Base-by-base conservation (phyloP, 2,797 vertebrate genomes). In the Remorina albescens region DNA sequence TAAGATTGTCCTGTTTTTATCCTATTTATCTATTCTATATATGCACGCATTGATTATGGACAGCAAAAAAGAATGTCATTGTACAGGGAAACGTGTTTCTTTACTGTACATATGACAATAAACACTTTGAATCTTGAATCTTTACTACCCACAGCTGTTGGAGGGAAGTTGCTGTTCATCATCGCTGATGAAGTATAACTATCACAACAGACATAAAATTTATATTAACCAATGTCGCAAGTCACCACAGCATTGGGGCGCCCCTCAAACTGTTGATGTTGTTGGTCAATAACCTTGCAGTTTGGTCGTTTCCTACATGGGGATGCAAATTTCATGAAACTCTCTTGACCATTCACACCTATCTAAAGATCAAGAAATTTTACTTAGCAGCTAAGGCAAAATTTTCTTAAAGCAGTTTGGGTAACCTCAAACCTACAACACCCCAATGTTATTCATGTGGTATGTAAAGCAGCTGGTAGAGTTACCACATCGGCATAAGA, bases 171-270 rank as follows among this genome's bases (percentile, higher is more conserved):
- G 37, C 21, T 37, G 30, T 49, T 25, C 4, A 21, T 21, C 39
- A 72, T 18, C 11, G 7, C 10, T 64, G 65, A 61, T 47, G 23
- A 10, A 62, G 30, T 5, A 49, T 18, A 51, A 56, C 16, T 32
- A 23, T 49, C n/a, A 15, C 37, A 28, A 62, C 55, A 26, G 21
- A 5, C 2, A 10, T 57, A 55, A 57, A 72, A 79, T 34, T 42
- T 1, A 21, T 41, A 55, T 76, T 69, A 32, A 47, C 59, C 60
- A 51, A 50, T 60, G 21, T 34, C 58, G 47, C 72, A 73, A n/a
- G 26, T 59, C 36, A 28, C 23, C 25, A 21, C 9, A 15, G 36
- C 15, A 39, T 39, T 58, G 50, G 15, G 26, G 13, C 25, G n/a
- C n/a, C 25, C 26, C 15, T 19, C 9, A 30, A 9, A 19, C 28